A percentile compares a stretch with the other conserved stretches of the same genome.
These are phyloP conservation scores for Spinibarbus caldwelli DNA, from an alignment of 2,797 vertebrate genomes.

Conservation along the genomic window DNA sequence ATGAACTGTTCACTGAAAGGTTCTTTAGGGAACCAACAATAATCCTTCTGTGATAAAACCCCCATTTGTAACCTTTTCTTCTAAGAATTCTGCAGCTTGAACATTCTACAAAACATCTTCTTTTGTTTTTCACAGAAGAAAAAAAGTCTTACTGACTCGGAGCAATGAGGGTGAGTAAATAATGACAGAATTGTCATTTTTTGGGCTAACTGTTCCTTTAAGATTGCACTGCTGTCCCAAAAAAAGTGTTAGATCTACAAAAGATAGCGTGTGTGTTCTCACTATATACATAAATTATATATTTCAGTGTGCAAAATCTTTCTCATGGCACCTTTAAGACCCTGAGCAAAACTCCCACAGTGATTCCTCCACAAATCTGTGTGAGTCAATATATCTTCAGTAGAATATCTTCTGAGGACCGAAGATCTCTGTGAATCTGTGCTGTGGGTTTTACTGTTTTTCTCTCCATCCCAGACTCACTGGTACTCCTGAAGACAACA, in stretches of 20 bases:
- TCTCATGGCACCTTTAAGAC: neutral
- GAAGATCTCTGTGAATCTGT: neutral
- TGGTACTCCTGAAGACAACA: conserved; percentile 12
- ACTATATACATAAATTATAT: neutral
- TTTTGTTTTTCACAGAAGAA: neutral
- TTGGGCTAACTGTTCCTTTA: neutral
- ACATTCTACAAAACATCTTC: neutral
- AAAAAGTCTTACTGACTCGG: neutral
- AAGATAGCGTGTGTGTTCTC: neutral
- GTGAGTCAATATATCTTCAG: neutral
- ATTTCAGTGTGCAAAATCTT: conserved; percentile 27
- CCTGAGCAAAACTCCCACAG: conserved; percentile 21
- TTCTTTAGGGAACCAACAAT: no score
- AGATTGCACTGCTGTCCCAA: neutral
- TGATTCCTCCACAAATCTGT: neutral
- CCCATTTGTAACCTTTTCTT: neutral
- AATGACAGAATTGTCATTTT: neutral
- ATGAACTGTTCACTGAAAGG: no score
- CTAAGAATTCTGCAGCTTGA: neutral
- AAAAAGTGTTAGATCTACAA: neutral
- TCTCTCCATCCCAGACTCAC: neutral
- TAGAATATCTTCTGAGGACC: neutral
- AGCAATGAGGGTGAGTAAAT: neutral
- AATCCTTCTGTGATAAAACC: no score
- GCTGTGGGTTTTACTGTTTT: neutral